Evolutionary conservation across 2,888 invertebrate genomes (phyloP).

Genomic region (Muscina levida): DNA sequence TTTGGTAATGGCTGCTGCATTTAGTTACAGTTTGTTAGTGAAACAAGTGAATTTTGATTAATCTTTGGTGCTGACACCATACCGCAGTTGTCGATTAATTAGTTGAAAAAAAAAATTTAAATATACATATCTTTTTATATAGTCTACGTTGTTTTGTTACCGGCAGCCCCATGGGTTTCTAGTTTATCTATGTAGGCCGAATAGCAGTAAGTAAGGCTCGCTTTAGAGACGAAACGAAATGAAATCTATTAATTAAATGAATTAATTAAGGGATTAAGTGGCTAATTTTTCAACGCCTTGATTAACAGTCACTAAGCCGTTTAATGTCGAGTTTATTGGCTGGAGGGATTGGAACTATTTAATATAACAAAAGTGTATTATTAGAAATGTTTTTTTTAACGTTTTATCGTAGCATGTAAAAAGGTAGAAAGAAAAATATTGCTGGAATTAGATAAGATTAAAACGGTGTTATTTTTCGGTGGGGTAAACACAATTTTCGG

Average conservation of each 20-base stretch:
- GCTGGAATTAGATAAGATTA: no score
- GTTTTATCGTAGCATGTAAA: background rate
- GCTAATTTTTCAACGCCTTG: conserved; percentile 57
- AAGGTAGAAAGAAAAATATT: no score
- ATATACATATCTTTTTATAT: no score
- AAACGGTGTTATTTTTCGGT: no score
- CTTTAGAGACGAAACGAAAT: no score
- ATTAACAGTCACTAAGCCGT: conserved; percentile 18
- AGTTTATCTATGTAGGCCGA: conserved; percentile 15
- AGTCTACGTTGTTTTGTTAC: background rate
- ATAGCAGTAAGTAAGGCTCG: no score
- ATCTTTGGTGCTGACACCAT: conserved; percentile 25
- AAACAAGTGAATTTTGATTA: conserved; percentile 52
- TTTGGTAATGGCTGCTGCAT: no score
- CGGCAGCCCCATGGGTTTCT: background rate
- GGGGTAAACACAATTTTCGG: no score
- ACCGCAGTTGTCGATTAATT: background rate
- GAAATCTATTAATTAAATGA: conserved; percentile 47
- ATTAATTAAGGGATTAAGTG: conserved; percentile 58
- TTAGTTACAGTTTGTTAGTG: conserved; percentile 32
- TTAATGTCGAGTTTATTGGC: no score
- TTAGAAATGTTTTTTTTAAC: background rate
- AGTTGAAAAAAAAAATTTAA: conserved; percentile 10
- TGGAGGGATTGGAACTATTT: no score
- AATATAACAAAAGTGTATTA: background rate